Conservation (phyloP, 2,888 invertebrate species). For the Therioaphis trifolii region DNA sequence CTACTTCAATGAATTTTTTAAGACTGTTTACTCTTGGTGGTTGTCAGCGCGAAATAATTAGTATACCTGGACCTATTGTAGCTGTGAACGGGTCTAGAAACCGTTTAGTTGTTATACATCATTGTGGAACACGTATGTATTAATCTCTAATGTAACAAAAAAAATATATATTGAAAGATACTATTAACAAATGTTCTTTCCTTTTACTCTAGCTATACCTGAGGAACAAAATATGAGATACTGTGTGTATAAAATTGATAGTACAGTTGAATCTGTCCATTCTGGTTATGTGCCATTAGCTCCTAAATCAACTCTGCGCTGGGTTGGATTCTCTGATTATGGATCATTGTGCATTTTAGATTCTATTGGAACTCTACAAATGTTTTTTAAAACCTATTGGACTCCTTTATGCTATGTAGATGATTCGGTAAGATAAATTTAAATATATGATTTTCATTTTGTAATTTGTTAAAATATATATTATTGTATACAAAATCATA, state of each 20-base stretch:
- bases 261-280: conserved; percentile 59
- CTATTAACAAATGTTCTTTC: conserved; percentile 57
- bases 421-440: conserved; percentile 72
- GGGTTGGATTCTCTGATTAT: conserved; percentile 85
- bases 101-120: conserved; percentile 77
- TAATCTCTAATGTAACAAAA: not conserved
- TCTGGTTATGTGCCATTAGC: conserved; percentile 73
- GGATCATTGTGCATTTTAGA: conserved; percentile 85
- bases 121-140: conserved; percentile 72
- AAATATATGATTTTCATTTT: not conserved
- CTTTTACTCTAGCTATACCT: conserved; percentile 68
- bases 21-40: conserved; percentile 89
- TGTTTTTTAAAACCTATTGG: conserved; percentile 83
- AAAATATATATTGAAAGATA: no score
- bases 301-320: conserved; percentile 76
- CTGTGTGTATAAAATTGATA: conserved; percentile 66
- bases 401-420: conserved; percentile 82
- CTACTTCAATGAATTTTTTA: conserved; percentile 80
- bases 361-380: conserved; percentile 79
- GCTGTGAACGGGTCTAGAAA: conserved; percentile 75
- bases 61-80: conserved; percentile 80
- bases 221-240: conserved; percentile 70
- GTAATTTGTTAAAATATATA: conserved; percentile 47
- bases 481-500: no score
- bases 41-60: conserved; percentile 83